These are phyloP conservation scores for Amphipoea lucens DNA, from an alignment of 2,888 invertebrate species.

Conservation along the genomic window DNA sequence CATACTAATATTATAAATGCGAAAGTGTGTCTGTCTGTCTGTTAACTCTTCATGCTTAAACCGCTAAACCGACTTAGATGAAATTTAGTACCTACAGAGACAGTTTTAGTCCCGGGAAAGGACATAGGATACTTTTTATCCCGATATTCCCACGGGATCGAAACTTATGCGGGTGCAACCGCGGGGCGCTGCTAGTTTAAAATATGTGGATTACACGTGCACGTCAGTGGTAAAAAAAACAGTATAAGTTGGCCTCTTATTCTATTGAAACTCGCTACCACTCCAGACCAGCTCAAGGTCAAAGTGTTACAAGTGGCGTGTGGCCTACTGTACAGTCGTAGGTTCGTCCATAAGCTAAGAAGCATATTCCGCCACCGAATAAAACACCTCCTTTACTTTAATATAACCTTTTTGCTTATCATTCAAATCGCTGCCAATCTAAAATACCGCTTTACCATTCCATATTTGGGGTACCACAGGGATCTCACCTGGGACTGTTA, in stretches of 20 bases:
- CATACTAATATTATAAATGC: too few species aligned
- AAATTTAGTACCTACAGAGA: too few species aligned
- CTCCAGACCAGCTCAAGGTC: background rate
- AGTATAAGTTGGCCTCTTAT: background rate
- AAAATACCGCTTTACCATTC: background rate
- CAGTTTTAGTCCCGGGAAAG: too few species aligned
- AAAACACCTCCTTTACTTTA: background rate
- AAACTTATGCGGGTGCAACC: too few species aligned
- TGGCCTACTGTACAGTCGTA: background rate
- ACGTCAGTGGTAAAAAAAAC: background rate
- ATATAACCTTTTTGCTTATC: background rate
- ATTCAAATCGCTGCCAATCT: background rate
- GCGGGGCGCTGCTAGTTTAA: background rate
- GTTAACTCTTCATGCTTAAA: too few species aligned
- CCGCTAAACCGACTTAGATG: too few species aligned
- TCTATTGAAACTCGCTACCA: background rate
- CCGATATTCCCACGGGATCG: too few species aligned
- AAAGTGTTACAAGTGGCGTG: background rate
- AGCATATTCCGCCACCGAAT: background rate
- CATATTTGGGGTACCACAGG: background rate
- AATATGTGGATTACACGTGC: constrained; percentile 3
- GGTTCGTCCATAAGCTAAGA: background rate
- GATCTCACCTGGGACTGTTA: too few species aligned
- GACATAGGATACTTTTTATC: too few species aligned
- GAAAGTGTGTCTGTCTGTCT: too few species aligned